Conservation (phyloP, 2,888 invertebrate species). For the Lasius fuliginosus region DNA sequence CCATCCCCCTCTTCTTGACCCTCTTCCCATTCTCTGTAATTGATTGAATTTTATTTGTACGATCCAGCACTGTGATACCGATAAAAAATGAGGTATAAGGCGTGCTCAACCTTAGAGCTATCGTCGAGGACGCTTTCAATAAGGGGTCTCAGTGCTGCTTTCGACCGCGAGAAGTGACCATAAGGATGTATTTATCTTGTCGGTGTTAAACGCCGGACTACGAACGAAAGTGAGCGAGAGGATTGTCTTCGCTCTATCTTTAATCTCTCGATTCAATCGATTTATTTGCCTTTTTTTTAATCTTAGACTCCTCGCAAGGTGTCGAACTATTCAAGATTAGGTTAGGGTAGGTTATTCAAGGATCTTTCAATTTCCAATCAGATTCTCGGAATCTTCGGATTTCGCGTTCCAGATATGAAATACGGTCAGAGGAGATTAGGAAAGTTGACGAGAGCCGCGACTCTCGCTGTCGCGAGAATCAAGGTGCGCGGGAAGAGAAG, state of each 20-base stretch:
- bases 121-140: not conserved
- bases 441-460: conserved; percentile 12
- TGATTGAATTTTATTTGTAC: conserved; percentile 72
- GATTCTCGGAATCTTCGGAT: not conserved
- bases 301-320: too few relatives aligned
- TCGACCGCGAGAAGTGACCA: conserved; percentile 36
- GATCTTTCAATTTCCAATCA: conserved; percentile 3
- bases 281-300: not conserved
- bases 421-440: not conserved
- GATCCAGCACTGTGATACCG: conserved; percentile 57
- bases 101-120: not conserved
- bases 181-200: conserved; percentile 30
- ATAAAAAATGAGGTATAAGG: conserved; percentile 52
- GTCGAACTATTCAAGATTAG: not conserved
- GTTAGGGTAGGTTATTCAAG: not conserved
- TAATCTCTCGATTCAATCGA: not conserved
- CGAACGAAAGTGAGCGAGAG: conserved; percentile 14
- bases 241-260: not conserved
- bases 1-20: conserved; percentile 17
- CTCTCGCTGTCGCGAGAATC: conserved; percentile 38
- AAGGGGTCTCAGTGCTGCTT: conserved; percentile 52
- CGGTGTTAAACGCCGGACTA: conserved; percentile 13
- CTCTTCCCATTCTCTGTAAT: conserved; percentile 50
- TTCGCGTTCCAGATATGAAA: conserved; percentile 1
- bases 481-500: conserved; percentile 34